Conservation (phyloP, 2,797 vertebrate genomes). For the Lacerta viridis region DNA sequence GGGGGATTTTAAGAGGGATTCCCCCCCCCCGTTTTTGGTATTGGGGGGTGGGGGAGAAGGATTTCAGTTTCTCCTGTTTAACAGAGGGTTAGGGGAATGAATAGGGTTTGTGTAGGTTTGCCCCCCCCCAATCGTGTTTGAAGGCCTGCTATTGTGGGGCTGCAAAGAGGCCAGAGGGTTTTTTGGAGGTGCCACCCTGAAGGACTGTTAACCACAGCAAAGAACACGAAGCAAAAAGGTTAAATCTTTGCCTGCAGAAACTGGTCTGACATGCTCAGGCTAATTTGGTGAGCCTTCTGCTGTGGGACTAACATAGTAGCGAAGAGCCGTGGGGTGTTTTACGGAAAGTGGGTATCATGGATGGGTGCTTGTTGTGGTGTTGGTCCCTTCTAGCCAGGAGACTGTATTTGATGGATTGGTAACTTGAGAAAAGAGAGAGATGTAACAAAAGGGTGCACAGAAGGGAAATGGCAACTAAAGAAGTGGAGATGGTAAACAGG, state of each 20-base stretch:
- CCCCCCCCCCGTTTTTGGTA: no score
- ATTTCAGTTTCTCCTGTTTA: no score
- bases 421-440: not conserved
- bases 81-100: not conserved
- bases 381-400: no score
- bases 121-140: not conserved
- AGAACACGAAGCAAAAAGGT: no score
- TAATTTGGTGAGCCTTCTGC: not conserved
- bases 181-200: no score
- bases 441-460: conserved; percentile 4
- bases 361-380: not conserved
- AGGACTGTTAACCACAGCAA: no score
- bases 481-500: not conserved
- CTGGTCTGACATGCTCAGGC: not conserved
- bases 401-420: not conserved
- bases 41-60: no score
- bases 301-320: not conserved
- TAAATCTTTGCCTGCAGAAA: conserved; percentile 5
- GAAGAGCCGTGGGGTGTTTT: not conserved
- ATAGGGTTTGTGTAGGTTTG: not conserved
- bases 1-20: not conserved
- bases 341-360: not conserved
- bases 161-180: no score
- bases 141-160: not conserved
- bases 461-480: not conserved